These are phyloP conservation scores for Matsumurasca onukii DNA, from an alignment of 1,140 invertebrate species.

Conservation along the genomic window DNA sequence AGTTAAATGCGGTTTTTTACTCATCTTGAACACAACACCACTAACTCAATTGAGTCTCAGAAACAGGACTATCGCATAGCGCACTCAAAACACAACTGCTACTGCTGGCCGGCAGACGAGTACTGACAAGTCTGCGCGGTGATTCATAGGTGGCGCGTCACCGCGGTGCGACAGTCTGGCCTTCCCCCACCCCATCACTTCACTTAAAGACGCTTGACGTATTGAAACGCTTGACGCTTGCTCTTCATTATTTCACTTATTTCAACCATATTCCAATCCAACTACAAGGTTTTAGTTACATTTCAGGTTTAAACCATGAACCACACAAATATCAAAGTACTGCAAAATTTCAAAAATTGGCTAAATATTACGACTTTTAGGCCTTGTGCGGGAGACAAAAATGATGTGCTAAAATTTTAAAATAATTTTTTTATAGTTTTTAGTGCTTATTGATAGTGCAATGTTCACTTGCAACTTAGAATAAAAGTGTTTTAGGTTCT, in stretches of 20 bases:
- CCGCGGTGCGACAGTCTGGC: slow-evolving; percentile 11
- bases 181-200: not conserved
- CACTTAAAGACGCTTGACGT: not conserved
- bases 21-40: slow-evolving; percentile 4
- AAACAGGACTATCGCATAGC: not conserved
- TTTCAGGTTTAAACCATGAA: not conserved
- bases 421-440: not conserved
- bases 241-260: not conserved
- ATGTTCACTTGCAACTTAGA: not conserved
- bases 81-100: not conserved
- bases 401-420: not conserved
- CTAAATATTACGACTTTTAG: not conserved
- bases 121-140: too few relatives aligned
- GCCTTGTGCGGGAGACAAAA: not conserved
- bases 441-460: not conserved
- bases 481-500: not conserved
- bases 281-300: not conserved
- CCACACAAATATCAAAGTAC: not conserved
- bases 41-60: not conserved
- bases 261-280: not conserved
- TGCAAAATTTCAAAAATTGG: not conserved
- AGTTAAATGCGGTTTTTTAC: slow-evolving; percentile 15
- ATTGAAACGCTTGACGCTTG: too few relatives aligned
- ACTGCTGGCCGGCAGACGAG: not conserved
- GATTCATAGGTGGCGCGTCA: too few relatives aligned